These are phyloP conservation scores for Amphipoea oculea DNA, from an alignment of 2,888 invertebrate species.

Conservation along the genomic window DNA sequence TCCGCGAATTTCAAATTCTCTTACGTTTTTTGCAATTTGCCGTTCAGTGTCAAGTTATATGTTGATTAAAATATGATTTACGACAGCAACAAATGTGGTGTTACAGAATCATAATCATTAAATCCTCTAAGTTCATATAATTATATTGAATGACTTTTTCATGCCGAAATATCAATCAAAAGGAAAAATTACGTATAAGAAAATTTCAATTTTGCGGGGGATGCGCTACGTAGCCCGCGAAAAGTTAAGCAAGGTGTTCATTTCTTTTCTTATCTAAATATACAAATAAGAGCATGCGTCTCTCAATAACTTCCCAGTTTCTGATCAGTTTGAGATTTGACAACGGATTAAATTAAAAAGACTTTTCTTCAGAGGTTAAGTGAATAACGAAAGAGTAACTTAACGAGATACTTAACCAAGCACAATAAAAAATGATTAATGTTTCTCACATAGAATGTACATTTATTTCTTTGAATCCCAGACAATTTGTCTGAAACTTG, in stretches of 20 bases:
- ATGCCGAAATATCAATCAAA: background rate
- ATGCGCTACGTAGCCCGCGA: no score
- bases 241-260: background rate
- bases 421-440: constrained; percentile 17
- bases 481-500: constrained; percentile 12
- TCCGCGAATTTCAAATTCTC: no score
- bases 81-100: no score
- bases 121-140: no score
- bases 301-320: background rate
- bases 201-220: background rate
- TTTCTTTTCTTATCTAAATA: background rate
- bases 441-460: background rate
- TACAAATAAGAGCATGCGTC: background rate
- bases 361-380: background rate
- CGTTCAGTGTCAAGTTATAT: no score
- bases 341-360: background rate
- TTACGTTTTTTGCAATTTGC: no score
- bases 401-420: background rate
- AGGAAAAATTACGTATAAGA: background rate
- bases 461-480: constrained; percentile 8
- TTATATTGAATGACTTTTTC: background rate
- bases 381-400: background rate
- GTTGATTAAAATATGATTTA: no score
- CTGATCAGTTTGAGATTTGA: background rate
- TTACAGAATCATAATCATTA: no score